Evolutionary conservation across 2,797 vertebrate species (phyloP).

Genomic region (Alcedo quadribrachys): DNA sequence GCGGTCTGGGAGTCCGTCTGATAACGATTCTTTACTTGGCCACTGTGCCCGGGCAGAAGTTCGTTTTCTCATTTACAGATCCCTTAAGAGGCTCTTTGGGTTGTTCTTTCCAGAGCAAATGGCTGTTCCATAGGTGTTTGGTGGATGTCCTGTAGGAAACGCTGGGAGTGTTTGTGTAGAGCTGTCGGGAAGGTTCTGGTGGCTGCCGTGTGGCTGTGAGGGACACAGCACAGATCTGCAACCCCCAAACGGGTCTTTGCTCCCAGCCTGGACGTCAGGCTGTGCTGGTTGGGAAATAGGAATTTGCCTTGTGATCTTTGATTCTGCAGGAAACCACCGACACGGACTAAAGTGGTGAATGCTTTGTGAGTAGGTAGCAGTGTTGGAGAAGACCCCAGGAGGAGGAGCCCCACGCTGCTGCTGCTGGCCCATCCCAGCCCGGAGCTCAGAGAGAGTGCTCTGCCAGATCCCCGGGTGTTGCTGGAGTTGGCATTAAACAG

Average conservation of each 20-base stretch:
- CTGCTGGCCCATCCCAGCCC: background rate
- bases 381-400: background rate
- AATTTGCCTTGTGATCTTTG: background rate
- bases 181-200: rapidly evolving
- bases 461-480: background rate
- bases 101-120: background rate
- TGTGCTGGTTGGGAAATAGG: background rate
- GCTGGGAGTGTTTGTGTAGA: rapidly evolving
- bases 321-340: background rate
- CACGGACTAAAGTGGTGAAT: background rate
- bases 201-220: rapidly evolving
- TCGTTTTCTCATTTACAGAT: rapidly evolving
- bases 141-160: background rate
- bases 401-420: background rate
- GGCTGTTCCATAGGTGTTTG: background rate
- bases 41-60: rapidly evolving
- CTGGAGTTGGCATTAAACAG: background rate
- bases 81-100: background rate
- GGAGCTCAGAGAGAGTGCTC: background rate
- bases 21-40: rapidly evolving
- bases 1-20: background rate
- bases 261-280: background rate
- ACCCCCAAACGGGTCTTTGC: no score
- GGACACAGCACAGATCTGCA: background rate
- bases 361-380: background rate